phyloP scores from a whole-genome alignment of 2,113 vertebrate genomes.

The Elephantulus edwardii region DNA sequence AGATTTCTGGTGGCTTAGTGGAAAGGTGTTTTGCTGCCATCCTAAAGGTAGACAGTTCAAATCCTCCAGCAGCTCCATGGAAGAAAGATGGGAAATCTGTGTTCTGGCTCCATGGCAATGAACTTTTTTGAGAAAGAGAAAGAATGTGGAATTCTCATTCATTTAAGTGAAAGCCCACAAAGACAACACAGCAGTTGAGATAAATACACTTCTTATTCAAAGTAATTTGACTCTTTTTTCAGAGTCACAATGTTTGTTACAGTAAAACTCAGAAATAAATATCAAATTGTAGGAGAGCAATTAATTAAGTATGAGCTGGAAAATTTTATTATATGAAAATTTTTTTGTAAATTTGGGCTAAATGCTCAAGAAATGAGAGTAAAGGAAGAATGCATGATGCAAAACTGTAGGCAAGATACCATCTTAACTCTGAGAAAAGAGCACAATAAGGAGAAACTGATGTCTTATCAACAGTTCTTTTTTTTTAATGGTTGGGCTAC shows the following conservation, averaged over 20 bases:
- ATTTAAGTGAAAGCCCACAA: background rate
- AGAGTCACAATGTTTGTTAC: background rate
- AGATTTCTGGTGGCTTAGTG: too few species aligned
- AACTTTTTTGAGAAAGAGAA: too few species aligned
- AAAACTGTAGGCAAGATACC: conserved; percentile 17
- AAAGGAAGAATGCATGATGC: conserved; percentile 24
- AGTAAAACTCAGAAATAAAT: background rate
- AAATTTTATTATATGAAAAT: conserved; percentile 43
- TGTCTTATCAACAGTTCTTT: background rate
- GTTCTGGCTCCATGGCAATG: too few species aligned
- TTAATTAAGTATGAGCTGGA: background rate
- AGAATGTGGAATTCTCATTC: too few species aligned
- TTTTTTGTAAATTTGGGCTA: conserved; percentile 31
- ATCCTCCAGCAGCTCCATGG: too few species aligned
- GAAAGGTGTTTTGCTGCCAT: too few species aligned
- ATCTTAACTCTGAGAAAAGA: conserved; percentile 41
- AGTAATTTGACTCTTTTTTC: background rate
- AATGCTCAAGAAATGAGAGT: background rate
- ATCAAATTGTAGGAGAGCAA: background rate
- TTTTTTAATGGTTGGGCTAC: background rate
- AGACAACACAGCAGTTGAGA: background rate
- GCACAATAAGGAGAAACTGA: conserved; percentile 29
- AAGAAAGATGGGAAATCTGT: too few species aligned
- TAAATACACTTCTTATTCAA: background rate
- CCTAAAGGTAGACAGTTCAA: too few species aligned